phyloP scores from a whole-genome alignment of 2,113 vertebrate species.

The Ginglymostoma cirratum region DNA sequence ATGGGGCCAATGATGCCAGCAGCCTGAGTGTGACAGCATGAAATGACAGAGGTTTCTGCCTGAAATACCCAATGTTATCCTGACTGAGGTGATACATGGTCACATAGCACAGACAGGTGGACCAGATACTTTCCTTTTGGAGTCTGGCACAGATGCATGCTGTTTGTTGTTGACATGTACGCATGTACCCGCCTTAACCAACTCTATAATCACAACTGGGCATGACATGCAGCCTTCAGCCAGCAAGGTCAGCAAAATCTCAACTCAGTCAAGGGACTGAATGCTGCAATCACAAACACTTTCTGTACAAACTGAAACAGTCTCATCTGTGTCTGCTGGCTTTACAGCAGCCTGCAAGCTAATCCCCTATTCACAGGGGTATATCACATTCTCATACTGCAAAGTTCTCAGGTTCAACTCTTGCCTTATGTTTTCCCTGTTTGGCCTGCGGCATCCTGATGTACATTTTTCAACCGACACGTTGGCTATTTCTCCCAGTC shows the following conservation, averaged over 20 bases:
- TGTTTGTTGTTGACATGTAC: not conserved
- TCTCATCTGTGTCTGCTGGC: not conserved
- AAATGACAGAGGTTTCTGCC: not conserved
- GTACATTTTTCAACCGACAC: not conserved
- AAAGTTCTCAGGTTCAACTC: not conserved
- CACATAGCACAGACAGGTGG: not conserved
- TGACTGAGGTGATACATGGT: not conserved
- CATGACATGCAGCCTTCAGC: not conserved
- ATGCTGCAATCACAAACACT: not conserved
- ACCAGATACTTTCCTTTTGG: not conserved
- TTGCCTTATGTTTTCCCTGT: not conserved
- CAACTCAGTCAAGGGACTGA: not conserved
- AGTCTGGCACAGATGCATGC: not conserved
- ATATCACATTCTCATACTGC: not conserved
- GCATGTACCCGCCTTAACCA: no score
- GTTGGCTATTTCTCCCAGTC: not conserved
- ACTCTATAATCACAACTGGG: not conserved
- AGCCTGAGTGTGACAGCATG: not conserved
- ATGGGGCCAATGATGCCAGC: not conserved
- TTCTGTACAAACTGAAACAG: not conserved
- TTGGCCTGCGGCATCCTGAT: not conserved
- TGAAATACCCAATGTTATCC: not conserved
- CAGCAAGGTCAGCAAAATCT: not conserved
- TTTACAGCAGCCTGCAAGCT: not conserved
- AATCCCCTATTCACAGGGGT: not conserved